Evolutionary conservation across 2,113 vertebrate species (phyloP).

Genomic region (Anthoscopus minutus): DNA sequence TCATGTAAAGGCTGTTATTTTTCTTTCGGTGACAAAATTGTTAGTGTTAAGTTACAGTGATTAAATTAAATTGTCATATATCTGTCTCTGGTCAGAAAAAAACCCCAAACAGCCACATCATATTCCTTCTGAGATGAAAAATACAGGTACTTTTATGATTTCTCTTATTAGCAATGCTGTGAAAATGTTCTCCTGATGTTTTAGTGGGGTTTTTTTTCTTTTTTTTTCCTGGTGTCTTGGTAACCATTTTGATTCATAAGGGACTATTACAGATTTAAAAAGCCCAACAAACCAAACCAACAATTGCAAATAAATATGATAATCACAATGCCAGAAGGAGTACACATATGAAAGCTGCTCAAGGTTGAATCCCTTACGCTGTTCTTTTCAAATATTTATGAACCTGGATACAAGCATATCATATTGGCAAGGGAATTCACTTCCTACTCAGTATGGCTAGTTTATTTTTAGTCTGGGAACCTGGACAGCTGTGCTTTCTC

Average conservation of each 20-base stretch:
- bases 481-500: neutral
- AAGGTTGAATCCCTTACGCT: neutral
- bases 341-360: neutral
- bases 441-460: neutral
- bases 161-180: neutral
- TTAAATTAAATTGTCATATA: neutral
- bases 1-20: neutral
- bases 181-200: neutral
- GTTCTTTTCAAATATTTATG: neutral
- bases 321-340: neutral
- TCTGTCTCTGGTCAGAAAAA: neutral
- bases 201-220: neutral
- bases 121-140: neutral
- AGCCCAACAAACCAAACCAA: neutral
- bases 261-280: neutral
- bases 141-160: neutral
- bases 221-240: neutral
- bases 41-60: neutral
- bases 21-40: neutral
- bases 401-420: neutral
- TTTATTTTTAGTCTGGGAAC: slow-evolving; percentile 52
- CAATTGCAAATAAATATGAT: neutral
- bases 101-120: neutral
- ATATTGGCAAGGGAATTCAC: neutral
- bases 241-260: neutral